A percentile compares a stretch with the other conserved stretches of the same genome.
phyloP scores from a whole-genome alignment of 2,113 vertebrate genomes.

The Thermophis baileyi region DNA sequence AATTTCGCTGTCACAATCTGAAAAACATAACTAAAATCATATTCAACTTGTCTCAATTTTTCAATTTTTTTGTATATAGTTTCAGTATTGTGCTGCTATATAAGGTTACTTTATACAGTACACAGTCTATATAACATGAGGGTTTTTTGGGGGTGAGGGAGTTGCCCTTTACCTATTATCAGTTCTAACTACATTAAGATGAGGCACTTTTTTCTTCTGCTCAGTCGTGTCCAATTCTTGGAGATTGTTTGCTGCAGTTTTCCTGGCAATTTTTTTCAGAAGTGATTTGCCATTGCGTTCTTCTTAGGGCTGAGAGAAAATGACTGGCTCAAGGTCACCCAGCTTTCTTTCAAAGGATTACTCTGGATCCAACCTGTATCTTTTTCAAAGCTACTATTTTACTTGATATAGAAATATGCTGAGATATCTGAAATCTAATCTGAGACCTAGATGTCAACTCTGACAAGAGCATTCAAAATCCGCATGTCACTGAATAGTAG shows the following conservation, averaged over 20 bases:
- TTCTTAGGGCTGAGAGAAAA: background rate
- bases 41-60: background rate
- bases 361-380: background rate
- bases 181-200: background rate
- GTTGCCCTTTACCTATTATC: background rate
- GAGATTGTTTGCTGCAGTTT: background rate
- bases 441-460: background rate
- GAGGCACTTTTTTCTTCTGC: background rate
- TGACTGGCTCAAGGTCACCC: background rate
- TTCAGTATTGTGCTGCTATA: background rate
- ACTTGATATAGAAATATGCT: background rate
- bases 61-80: background rate
- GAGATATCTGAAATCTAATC: background rate
- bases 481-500: background rate
- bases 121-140: background rate
- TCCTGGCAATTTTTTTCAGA: background rate
- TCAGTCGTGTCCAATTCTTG: background rate
- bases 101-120: background rate
- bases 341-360: background rate
- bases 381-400: background rate
- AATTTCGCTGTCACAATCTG: background rate
- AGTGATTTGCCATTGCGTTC: background rate
- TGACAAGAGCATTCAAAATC: background rate
- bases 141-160: background rate
- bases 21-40: background rate